phyloP scores from a whole-genome alignment of 2,888 invertebrate genomes.

The Drosophila emarginata region DNA sequence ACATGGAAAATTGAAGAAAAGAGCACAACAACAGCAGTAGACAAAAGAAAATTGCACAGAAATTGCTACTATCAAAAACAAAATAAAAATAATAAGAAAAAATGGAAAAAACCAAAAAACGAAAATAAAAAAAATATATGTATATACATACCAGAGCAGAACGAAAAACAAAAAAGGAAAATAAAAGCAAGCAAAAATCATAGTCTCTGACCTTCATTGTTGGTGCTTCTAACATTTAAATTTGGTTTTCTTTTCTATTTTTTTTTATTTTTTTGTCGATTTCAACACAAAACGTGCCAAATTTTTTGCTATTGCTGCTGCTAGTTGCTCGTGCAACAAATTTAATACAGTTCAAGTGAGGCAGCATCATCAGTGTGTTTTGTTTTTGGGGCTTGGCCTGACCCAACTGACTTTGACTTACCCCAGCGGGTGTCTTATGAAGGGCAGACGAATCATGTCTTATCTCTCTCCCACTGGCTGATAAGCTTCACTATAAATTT shows the following conservation, averaged over 20 bases:
- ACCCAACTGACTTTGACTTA: slow-evolving; percentile 24
- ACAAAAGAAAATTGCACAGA: slow-evolving; percentile 60
- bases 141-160: slow-evolving; percentile 29
- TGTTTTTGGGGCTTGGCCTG: slow-evolving; percentile 35
- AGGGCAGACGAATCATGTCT: slow-evolving; percentile 17
- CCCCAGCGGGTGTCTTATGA: slow-evolving; percentile 21
- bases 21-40: slow-evolving; percentile 24
- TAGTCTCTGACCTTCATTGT: slow-evolving; percentile 66
- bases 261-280: slow-evolving; percentile 42
- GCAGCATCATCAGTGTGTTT: slow-evolving; percentile 10
- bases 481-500: slow-evolving; percentile 18
- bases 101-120: slow-evolving; percentile 14
- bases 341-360: slow-evolving; percentile 62
- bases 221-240: slow-evolving; percentile 67
- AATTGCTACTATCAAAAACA: slow-evolving; percentile 71
- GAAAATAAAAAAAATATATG: slow-evolving; percentile 18
- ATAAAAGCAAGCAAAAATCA: slow-evolving; percentile 29
- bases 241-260: slow-evolving; percentile 55
- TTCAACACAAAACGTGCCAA: slow-evolving; percentile 75
- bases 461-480: slow-evolving; percentile 28
- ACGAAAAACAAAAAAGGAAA: slow-evolving; percentile 31
- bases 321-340: slow-evolving; percentile 61
- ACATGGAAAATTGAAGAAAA: slow-evolving; percentile 50
- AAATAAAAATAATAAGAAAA: slow-evolving; percentile 35
- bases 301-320: slow-evolving; percentile 27